These are phyloP conservation scores for Tragelaphus strepsiceros DNA, from an alignment of 2,113 vertebrate species.

Conservation along the genomic window DNA sequence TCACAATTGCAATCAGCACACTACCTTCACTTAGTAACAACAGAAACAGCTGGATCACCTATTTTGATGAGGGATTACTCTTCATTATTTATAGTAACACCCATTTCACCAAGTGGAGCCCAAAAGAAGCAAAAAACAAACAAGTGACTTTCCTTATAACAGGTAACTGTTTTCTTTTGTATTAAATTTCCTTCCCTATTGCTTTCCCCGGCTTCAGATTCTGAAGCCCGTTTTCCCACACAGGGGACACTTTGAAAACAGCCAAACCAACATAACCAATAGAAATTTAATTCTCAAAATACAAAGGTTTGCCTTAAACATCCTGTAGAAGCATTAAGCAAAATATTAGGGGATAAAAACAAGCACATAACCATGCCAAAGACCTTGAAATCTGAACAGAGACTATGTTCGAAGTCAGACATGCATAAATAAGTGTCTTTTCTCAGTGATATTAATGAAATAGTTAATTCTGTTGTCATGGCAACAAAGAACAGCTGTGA, in stretches of 20 bases:
- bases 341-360: slow-evolving; percentile 69
- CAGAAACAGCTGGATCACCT: slow-evolving; percentile 58
- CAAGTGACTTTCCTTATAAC: slow-evolving; percentile 55
- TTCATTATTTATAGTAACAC: slow-evolving; percentile 59
- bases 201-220: slow-evolving; percentile 52
- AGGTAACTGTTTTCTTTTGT: slow-evolving; percentile 70
- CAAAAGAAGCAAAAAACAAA: slow-evolving; percentile 42
- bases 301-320: slow-evolving; percentile 57
- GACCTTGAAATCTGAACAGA: slow-evolving; percentile 70
- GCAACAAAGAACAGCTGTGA: slow-evolving; percentile 86
- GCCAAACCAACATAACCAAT: slow-evolving; percentile 70
- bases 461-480: slow-evolving; percentile 89
- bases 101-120: slow-evolving; percentile 55
- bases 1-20: slow-evolving; percentile 45
- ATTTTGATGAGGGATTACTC: slow-evolving; percentile 49
- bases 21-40: slow-evolving; percentile 17
- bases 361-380: slow-evolving; percentile 62
- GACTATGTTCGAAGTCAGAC: slow-evolving; percentile 66
- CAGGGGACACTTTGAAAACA: slow-evolving; percentile 73
- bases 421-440: slow-evolving; percentile 72
- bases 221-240: slow-evolving; percentile 70
- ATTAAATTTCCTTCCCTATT: slow-evolving; percentile 60
- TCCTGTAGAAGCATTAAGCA: slow-evolving; percentile 61
- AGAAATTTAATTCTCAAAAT: slow-evolving; percentile 77
- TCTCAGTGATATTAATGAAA: slow-evolving; percentile 83